Percentiles rank a stretch among this genome's conserved stretches.
phyloP scores from a whole-genome alignment of 2,113 vertebrate genomes.

The Nipponia nippon region DNA sequence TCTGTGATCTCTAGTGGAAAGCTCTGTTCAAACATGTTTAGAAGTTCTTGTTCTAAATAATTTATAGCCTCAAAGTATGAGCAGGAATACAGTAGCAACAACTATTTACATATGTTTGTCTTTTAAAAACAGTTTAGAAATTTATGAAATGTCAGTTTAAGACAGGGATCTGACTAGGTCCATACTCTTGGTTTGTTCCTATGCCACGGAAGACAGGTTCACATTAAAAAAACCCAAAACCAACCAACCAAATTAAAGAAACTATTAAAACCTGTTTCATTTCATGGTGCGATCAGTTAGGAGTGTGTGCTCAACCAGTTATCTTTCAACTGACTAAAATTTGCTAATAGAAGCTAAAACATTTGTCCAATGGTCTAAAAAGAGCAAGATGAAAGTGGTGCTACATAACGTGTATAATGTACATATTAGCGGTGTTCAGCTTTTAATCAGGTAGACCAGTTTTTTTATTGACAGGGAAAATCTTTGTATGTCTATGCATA shows the following conservation, averaged over 20 bases:
- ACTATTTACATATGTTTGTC: not conserved
- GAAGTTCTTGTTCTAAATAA: conserved; percentile 14
- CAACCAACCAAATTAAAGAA: not conserved
- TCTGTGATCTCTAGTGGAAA: not conserved
- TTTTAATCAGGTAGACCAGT: not conserved
- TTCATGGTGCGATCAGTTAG: not conserved
- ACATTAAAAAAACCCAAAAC: not conserved
- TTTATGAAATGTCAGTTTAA: not conserved
- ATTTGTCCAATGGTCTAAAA: not conserved
- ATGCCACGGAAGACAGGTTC: not conserved
- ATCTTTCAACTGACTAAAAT: not conserved
- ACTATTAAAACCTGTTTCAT: not conserved
- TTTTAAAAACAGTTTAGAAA: not conserved
- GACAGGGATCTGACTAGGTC: not conserved
- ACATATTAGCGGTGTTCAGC: not conserved
- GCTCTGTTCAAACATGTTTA: not conserved
- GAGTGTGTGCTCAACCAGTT: not conserved
- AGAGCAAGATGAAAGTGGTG: not conserved
- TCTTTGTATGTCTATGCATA: not conserved
- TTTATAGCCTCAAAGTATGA: not conserved
- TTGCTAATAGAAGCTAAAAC: not conserved
- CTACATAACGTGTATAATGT: too few relatives aligned
- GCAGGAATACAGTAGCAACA: not conserved
- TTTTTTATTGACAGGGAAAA: not conserved
- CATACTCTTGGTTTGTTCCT: not conserved